Evolutionary conservation across 2,888 invertebrate genomes (phyloP).

Genomic region (Diaphora mendica): DNA sequence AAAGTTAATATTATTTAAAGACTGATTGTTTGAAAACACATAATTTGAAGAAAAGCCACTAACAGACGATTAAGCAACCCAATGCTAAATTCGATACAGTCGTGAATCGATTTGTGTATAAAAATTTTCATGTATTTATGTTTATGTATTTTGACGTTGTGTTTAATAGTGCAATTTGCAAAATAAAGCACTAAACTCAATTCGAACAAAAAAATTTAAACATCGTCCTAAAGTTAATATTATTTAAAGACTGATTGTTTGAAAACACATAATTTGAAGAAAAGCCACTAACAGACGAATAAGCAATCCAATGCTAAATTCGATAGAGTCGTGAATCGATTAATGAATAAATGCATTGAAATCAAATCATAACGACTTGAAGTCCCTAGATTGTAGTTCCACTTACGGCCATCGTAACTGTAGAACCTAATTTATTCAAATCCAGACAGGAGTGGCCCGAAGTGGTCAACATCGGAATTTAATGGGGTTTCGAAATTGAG

Average conservation of each 20-base stretch:
- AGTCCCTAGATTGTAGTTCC: conserved; percentile 36
- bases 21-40: neutral
- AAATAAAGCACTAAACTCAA: neutral
- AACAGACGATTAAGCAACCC: neutral
- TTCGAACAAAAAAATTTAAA: neutral
- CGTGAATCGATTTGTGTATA: neutral
- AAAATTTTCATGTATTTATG: too few relatives aligned
- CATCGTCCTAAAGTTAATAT: neutral
- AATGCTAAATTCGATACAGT: neutral
- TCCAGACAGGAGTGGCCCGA: conserved; percentile 43
- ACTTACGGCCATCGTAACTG: conserved; percentile 42
- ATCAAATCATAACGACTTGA: neutral
- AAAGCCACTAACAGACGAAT: neutral
- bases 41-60: neutral
- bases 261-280: neutral
- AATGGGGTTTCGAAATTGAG: conserved; percentile 26
- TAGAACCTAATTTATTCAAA: conserved; percentile 56
- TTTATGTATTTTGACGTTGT: too few relatives aligned
- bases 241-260: neutral
- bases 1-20: neutral
- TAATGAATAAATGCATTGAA: neutral
- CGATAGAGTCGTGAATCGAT: neutral
- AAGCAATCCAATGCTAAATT: neutral
- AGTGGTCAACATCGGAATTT: conserved; percentile 44
- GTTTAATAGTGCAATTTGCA: neutral